Base-by-base conservation (phyloP, 2,888 invertebrate species). In the Sympetrum striolatum region DNA sequence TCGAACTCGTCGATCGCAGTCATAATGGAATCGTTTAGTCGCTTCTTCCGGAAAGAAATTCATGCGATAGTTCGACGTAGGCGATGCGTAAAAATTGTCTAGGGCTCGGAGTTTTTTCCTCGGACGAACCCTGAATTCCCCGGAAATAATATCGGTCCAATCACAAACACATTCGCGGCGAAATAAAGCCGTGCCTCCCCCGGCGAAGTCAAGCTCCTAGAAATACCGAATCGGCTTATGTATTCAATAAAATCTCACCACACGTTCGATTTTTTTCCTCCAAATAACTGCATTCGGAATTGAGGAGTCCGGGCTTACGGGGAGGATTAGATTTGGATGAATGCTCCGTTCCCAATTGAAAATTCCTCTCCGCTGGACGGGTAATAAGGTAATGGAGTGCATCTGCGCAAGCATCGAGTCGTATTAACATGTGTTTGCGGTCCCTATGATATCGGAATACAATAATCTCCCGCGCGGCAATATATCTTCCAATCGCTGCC, bases 171-270 rank as follows among this genome's bases (percentile, higher is more conserved):
- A 18, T 58, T 82, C 18, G 31, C 58, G 31, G 73, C 8, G n/a
- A 86, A 25, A 64, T 86, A 37, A 60, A 31, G 60, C 25, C 31
- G 31, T 35, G 18, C 31, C 58, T 58, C 60, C 37, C n/a, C 18
- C 60, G 37, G 18, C 73, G 31, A 22, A 86, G 64, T 60, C 86
- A 64, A 37, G 86, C 86, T 37, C 22, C 86, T 60, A 64, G 58
- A 60, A 86, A 86, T 44, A 22, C 73, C 25, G 73, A 73, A 73
- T 73, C 73, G 73, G 73, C 73, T 73, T 73, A 73, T 18, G 53
- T 73, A 73, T 73, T 73, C 18, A 37, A 37, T 60, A 64, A n/a
- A 86, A 86, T 86, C 86, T 37, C 86, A n/a, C 60, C 86, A 60
- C 60, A 86, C 64, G 60, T 60, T 39, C 12, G 37, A 15, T 39